Base-by-base conservation (phyloP, 2,888 invertebrate species). In the Nebria brevicollis region DNA sequence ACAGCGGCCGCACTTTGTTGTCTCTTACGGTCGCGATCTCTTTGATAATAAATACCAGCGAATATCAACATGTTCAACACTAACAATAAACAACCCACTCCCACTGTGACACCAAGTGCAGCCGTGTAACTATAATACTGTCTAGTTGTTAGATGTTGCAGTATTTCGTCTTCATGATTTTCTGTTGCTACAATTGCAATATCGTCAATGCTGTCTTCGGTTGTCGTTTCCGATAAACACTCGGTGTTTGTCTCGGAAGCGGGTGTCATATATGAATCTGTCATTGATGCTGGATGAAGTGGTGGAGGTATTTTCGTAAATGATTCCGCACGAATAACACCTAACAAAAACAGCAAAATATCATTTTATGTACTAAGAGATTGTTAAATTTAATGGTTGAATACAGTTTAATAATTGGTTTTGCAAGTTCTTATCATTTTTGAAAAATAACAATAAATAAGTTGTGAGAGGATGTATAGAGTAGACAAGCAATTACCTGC, bases 61-160 rank as follows among this genome's bases (percentile, higher is more conserved):
- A 95, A 95, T 84, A 95, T 94, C 82, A 94, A 89, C 90, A 94
- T 93, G 87, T 94, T 94, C 26, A 94, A 90, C 2, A 94, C 92
- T 41, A 94, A 89, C 43, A 94, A 91, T 83, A 94, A 92, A 87
- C 94, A 94, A 13, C 94, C 94, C 0, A 94, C 93, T 8, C 94
- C 94, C 7, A 94, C 94, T 2, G 95, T 95, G 83, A 95, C 94
- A 0, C 94, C 94, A 75, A 95, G 90, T 2, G 95, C 95, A 68
- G 95, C 94, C 2, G 94, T 94, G 86, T 95, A 94, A 85, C 94
- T 94, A 86, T 92, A 91, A 86, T 91, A 92, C 85, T 91, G 92
- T 68, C 91, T 89, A 0, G 91, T 91, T 7, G 91, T 91, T 70
- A 91, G 86, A 82, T 90, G 88, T 84, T 91, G 91, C 0, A 92